Base-by-base conservation (phyloP, 2,113 vertebrate species). In the Scophthalmus maximus region DNA sequence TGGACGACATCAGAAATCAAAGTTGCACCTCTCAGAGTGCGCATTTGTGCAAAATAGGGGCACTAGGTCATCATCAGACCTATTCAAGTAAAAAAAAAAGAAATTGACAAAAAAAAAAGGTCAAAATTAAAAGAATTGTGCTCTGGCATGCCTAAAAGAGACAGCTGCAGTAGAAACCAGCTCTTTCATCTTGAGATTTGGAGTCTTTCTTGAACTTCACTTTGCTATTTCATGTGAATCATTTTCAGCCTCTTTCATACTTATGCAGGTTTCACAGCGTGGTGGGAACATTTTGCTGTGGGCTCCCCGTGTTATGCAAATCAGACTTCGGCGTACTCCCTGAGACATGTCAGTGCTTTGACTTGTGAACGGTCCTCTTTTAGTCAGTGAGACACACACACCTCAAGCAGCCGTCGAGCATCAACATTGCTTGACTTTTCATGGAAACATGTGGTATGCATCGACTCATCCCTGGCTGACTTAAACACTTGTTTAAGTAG, bases 101-200 rank as follows among this genome's bases (percentile, higher is more conserved):
- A 38, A 91, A 80, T 64, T 68, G 76, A 89, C 76, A 81, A 86
- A 83, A 90, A 81, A 86, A 76, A 87, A 79, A 80, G 71, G 26
- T 78, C 20, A 77, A 92, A 92, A 88, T 87, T 60, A 91, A 84
- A 82, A 84, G 74, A 84, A 74, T 85, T 91, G 91, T 93, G 92
- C 91, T 93, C 91, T 92, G 91, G 92, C 93, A 94, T 94, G 93
- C 93, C 93, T 90, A 85, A 87, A 90, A 92, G 93, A 93, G 90
- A 92, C 88, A 90, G 90, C 93, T 92, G 92, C 88, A 72, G 88
- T 63, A 92, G 93, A 94, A 94, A 94, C 94, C 92, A 94, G 94
- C 94, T 95, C 94, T 95, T 95, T 94, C 93, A 94, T 93, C 93
- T 88, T 89, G 93, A 93, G 92, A 93, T 86, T 87, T 79, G 69